These are phyloP conservation scores for Zygogramma bicolorata DNA, from an alignment of 2,888 invertebrate species.

Conservation along the genomic window DNA sequence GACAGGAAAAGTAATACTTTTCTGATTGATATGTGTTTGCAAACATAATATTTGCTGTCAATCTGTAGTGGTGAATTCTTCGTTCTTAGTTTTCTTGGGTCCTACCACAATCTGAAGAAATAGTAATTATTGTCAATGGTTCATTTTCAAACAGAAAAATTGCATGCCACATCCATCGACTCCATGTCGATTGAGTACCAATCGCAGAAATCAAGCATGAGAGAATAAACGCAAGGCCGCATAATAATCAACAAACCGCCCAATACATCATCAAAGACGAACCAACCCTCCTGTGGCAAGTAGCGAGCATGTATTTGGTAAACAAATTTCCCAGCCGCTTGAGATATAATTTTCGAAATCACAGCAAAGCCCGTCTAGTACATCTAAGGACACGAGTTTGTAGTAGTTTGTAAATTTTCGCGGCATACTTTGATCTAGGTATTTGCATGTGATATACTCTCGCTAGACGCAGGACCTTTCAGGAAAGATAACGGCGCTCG, in stretches of 20 bases:
- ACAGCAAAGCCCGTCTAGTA: constrained; percentile 33
- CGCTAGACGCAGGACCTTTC: constrained; percentile 37
- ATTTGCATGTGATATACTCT: constrained; percentile 60
- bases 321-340: constrained; percentile 32
- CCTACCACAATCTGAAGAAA: too few species aligned
- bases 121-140: too few species aligned
- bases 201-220: background rate
- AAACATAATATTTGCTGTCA: too few species aligned
- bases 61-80: too few species aligned
- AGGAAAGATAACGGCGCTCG: constrained; percentile 35
- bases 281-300: background rate
- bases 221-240: background rate
- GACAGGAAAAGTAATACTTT: too few species aligned
- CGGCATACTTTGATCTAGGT: constrained; percentile 56
- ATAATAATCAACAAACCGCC: background rate
- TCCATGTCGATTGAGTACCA: too few species aligned
- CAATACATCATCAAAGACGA: background rate
- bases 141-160: too few species aligned
- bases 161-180: too few species aligned
- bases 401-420: constrained; percentile 49
- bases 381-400: constrained; percentile 44
- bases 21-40: too few species aligned
- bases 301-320: constrained; percentile 16
- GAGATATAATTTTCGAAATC: constrained; percentile 44
- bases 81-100: too few species aligned